Evolutionary conservation across 2,888 invertebrate species (phyloP), one percentile per base, ranked within the genome.

Genomic region (Fissipunctia ypsillon): DNA sequence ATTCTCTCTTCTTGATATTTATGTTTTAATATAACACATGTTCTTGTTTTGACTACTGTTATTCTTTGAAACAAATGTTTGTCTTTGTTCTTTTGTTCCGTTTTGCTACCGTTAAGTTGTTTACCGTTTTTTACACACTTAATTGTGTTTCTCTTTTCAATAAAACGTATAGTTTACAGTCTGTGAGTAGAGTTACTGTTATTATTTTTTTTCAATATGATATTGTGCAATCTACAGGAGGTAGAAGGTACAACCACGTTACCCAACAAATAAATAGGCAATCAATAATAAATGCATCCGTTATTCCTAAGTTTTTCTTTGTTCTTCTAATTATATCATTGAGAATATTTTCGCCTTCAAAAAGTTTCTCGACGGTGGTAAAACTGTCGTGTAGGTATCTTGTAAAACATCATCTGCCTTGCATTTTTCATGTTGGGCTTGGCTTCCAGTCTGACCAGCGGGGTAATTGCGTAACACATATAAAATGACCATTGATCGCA

Each of bases 41-140:
- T 89, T 89, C 82, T 81, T 91, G 87, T 92, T 93, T 90, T 91
- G 91, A 90, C 91, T 92, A 84, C 89, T 88, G 88, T 87, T 90
- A 87, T 90, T 91, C 87, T 89, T 88, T 87, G 45, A 87, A 88
- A 91, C 88, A 90, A 91, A 80, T 81, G 80, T 19, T 72, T 59
- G 76, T 73, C 84, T 90, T 92, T 90, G 86, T 88, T 84, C 82
- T 86, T 65, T 73, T 76, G 69, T 84, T 25, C 69, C 14, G 66
- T 77, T 81, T 71, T 59, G 84, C 86, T 84, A 79, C 85, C 83
- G 86, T 86, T 82, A 74, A 70, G 56, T 72, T 83, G 60, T 74
- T 69, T 71, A 71, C 57, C 48, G 74, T 81, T 81, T 75, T 80
- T 84, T 76, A 38, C 35, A n/a, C 22, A 54, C 12, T 31, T 60